A percentile compares a stretch with the other conserved stretches of the same genome.
These are phyloP conservation scores for Euura lappo DNA, from an alignment of 1,140 invertebrate species.

Conservation along the genomic window DNA sequence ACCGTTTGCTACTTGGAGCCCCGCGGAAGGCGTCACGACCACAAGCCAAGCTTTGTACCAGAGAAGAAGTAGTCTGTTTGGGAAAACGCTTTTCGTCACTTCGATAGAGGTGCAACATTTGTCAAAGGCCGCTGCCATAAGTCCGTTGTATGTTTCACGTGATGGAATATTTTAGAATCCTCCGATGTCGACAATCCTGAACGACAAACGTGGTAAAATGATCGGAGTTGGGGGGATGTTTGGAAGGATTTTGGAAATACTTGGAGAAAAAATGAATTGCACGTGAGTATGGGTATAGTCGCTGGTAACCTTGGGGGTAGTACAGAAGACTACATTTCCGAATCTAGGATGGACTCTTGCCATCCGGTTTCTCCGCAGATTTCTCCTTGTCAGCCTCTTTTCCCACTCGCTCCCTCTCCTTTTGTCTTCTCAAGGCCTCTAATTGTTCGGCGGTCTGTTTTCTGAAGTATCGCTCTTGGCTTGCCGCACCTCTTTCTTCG, in stretches of 20 bases:
- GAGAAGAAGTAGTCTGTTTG: constrained; percentile 47
- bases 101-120: constrained; percentile 27
- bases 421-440: constrained; percentile 29
- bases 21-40: constrained; percentile 30
- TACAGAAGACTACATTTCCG: too few species aligned
- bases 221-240: constrained; percentile 51
- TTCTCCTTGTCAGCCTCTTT: constrained; percentile 20
- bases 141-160: not conserved
- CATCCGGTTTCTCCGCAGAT: constrained; percentile 14
- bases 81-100: constrained; percentile 45
- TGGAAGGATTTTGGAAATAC: constrained; percentile 48
- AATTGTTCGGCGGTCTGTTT: constrained; percentile 43
- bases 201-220: constrained; percentile 35
- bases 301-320: too few species aligned
- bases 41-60: constrained; percentile 43
- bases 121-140: not conserved
- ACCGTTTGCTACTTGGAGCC: constrained; percentile 42
- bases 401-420: constrained; percentile 14
- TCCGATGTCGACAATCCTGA: constrained; percentile 44
- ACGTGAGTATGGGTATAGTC: constrained; percentile 41
- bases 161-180: constrained; percentile 42
- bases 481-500: constrained; percentile 43
- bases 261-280: constrained; percentile 54
- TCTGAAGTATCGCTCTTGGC: constrained; percentile 47
- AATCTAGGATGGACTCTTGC: too few species aligned